Evolutionary conservation across 2,797 vertebrate species (phyloP).

Genomic region (Paedocypris micromegethes): DNA sequence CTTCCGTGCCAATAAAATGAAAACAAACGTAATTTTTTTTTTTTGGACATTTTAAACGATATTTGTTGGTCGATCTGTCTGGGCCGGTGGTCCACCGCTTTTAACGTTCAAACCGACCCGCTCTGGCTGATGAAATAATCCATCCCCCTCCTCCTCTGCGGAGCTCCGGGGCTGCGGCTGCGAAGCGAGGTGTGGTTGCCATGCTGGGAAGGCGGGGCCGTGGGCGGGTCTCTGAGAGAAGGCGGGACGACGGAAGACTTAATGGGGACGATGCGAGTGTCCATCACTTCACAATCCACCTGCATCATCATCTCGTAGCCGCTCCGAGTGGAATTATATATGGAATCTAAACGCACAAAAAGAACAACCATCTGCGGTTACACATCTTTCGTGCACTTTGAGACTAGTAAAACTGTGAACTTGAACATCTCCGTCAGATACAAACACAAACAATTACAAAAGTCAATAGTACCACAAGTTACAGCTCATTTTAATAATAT

Average conservation of each 20-base stretch:
- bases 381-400: too few relatives aligned
- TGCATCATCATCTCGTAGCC: conserved; percentile 95
- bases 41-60: too few relatives aligned
- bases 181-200: conserved; percentile 65
- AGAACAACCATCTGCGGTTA: not conserved
- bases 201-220: conserved; percentile 56
- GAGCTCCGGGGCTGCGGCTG: conserved; percentile 48
- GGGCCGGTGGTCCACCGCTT: too few relatives aligned
- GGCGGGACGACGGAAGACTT: conserved; percentile 84
- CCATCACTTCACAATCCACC: conserved; percentile 92
- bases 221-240: conserved; percentile 69
- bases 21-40: too few relatives aligned
- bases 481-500: conserved; percentile 1
- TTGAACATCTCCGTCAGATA: not conserved
- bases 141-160: conserved; percentile 42
- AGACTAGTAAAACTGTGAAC: too few relatives aligned
- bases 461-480: not conserved
- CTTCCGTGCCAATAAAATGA: too few relatives aligned
- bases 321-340: conserved; percentile 72
- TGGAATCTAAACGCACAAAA: conserved; percentile 67
- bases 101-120: conserved; percentile 54
- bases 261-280: conserved; percentile 86
- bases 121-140: conserved; percentile 63
- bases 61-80: too few relatives aligned
- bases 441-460: not conserved